phyloP scores from a whole-genome alignment of 2,797 vertebrate species.

The Sternarchorhynchus goeldii region DNA sequence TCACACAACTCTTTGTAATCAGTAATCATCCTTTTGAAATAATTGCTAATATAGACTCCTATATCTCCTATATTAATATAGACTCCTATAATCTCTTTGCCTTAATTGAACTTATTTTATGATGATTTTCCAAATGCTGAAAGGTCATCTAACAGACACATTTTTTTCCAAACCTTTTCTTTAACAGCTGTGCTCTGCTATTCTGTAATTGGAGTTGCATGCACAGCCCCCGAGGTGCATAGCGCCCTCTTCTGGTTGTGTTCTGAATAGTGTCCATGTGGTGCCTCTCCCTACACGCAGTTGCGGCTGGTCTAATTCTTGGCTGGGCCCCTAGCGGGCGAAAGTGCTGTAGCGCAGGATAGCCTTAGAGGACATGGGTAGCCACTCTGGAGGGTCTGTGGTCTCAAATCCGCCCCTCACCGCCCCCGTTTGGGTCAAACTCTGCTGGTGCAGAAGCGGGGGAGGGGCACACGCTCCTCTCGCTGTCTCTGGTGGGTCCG shows the following conservation, averaged over 20 bases:
- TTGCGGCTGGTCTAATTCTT: conserved; percentile 95
- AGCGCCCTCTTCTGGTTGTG: conserved; percentile 88
- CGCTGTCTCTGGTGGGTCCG: conserved; percentile 84
- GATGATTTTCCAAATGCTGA: conserved; percentile 49
- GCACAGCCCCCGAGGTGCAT: conserved; percentile 77
- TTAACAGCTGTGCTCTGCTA: conserved; percentile 86
- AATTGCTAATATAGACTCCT: no score
- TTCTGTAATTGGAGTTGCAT: conserved; percentile 82
- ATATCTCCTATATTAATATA: no score
- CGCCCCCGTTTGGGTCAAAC: conserved; percentile 81
- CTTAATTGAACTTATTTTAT: no score
- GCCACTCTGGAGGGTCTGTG: conserved; percentile 85
- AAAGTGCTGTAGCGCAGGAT: conserved; percentile 95
- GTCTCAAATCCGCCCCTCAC: conserved; percentile 77
- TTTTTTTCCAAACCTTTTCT: conserved; percentile 78
- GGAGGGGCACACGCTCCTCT: conserved; percentile 78
- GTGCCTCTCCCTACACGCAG: conserved; percentile 94
- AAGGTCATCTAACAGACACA: conserved; percentile 75
- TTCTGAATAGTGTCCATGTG: conserved; percentile 94
- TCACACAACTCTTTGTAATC: neutral
- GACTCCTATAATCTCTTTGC: no score
- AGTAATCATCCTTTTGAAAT: no score
- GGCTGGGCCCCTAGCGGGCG: conserved; percentile 86
- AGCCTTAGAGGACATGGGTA: conserved; percentile 88
- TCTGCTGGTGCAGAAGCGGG: conserved; percentile 81